Evolutionary conservation across 1,140 invertebrate genomes (phyloP).

Genomic region (Drosophila oshimai): DNA sequence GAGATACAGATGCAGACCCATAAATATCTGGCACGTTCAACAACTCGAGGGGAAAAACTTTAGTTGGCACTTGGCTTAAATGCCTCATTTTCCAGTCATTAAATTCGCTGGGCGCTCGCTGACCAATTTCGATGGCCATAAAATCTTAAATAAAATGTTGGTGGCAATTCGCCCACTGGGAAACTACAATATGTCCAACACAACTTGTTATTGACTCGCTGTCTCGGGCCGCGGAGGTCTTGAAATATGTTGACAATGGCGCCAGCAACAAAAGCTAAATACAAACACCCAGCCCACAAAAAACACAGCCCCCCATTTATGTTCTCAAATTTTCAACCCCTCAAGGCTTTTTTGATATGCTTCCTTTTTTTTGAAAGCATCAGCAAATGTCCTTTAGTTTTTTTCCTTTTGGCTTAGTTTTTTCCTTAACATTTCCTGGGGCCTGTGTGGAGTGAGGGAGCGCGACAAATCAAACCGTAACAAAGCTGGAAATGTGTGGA

Average conservation of each 20-base stretch:
- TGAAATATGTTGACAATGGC: constrained; percentile 81
- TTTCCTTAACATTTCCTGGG: constrained; percentile 32
- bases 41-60: constrained; percentile 9
- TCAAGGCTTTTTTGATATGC: constrained; percentile 69
- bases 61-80: constrained; percentile 73
- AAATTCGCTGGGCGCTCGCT: constrained; percentile 54
- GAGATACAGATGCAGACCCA: constrained; percentile 48
- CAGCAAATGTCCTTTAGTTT: constrained; percentile 66
- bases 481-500: constrained; percentile 51
- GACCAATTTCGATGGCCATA: constrained; percentile 67
- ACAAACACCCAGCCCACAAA: constrained; percentile 4
- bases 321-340: constrained; percentile 58
- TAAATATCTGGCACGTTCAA: constrained; percentile 71
- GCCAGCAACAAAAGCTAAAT: constrained; percentile 64
- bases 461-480: constrained; percentile 70
- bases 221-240: constrained; percentile 16
- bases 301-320: background rate
- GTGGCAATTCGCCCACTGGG: background rate
- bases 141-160: constrained; percentile 51
- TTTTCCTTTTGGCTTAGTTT: constrained; percentile 23
- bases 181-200: constrained; percentile 51
- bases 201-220: constrained; percentile 68
- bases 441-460: background rate
- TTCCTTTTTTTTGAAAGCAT: constrained; percentile 55
- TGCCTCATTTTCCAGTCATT: constrained; percentile 79